phyloP scores from a whole-genome alignment of 1,140 invertebrate species.

The Teleopsis dalmanni region DNA sequence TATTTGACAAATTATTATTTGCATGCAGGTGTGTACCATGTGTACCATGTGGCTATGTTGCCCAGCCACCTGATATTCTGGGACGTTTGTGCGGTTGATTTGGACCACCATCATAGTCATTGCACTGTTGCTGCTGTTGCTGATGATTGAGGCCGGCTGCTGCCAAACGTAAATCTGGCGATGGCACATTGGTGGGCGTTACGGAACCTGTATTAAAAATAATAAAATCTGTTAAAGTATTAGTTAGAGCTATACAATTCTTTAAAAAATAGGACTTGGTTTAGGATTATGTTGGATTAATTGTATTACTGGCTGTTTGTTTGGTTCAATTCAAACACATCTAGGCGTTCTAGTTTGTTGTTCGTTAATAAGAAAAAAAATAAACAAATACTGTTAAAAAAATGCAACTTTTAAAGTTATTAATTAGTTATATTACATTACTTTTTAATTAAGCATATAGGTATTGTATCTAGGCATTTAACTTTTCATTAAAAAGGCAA shows the following conservation, averaged over 20 bases:
- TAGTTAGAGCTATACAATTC: slow-evolving; percentile 8
- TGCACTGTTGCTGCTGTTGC: slow-evolving; percentile 43
- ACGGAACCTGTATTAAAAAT: slow-evolving; percentile 56
- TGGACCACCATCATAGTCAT: slow-evolving; percentile 71
- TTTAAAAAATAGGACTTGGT: neutral
- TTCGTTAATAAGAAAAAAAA: neutral
- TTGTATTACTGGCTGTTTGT: neutral
- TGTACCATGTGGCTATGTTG: slow-evolving; percentile 57
- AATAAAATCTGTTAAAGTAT: slow-evolving; percentile 33
- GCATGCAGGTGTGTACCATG: slow-evolving; percentile 7
- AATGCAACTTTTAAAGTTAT: too few species aligned
- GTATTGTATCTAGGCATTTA: too few species aligned
- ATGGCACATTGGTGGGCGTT: slow-evolving; percentile 68
- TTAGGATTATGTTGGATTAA: neutral
- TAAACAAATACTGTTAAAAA: too few species aligned
- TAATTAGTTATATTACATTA: too few species aligned
- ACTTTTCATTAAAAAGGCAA: too few species aligned
- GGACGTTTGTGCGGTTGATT: slow-evolving; percentile 64
- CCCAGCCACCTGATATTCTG: slow-evolving; percentile 74
- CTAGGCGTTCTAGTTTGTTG: neutral
- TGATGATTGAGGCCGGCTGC: slow-evolving; percentile 29
- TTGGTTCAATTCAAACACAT: neutral
- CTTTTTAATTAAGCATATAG: too few species aligned
- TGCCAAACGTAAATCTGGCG: slow-evolving; percentile 51
- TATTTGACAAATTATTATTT: slow-evolving; percentile 13